These are phyloP conservation scores for Holocentrus rufus DNA, from an alignment of 2,797 vertebrate species.

Conservation along the genomic window DNA sequence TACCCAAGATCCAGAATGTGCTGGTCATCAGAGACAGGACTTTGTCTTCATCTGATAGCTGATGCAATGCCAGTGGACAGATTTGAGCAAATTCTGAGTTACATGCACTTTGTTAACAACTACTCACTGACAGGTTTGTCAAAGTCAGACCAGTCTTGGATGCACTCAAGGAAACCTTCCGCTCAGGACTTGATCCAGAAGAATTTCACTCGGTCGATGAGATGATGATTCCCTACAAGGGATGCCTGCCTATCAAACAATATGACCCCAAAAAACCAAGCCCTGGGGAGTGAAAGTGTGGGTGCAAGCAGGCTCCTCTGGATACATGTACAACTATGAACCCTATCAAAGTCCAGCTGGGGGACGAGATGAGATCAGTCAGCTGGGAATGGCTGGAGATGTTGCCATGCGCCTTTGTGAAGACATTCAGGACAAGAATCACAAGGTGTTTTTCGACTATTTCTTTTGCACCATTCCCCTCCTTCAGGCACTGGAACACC, in stretches of 20 bases:
- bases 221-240: constrained; percentile 39
- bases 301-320: constrained; percentile 28
- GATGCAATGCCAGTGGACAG: constrained; percentile 37
- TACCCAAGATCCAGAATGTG: constrained; percentile 43
- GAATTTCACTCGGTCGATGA: background rate
- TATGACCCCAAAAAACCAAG: constrained; percentile 23
- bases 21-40: constrained; percentile 39
- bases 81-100: constrained; percentile 45
- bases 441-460: constrained; percentile 37
- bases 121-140: constrained; percentile 23
- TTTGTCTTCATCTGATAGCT: constrained; percentile 39
- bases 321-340: constrained; percentile 33
- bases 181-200: too few species aligned
- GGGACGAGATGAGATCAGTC: background rate
- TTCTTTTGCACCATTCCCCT: constrained; percentile 44
- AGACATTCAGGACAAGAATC: too few species aligned
- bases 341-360: background rate
- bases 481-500: constrained; percentile 17
- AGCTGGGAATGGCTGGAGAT: constrained; percentile 35
- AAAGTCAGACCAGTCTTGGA: constrained; percentile 17
- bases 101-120: constrained; percentile 40
- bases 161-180: too few species aligned
- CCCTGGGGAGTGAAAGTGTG: constrained; percentile 30
- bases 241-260: constrained; percentile 25
- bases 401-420: constrained; percentile 29